Conservation (phyloP, 2,888 invertebrate species). For the Eucriotettix oculatus region DNA sequence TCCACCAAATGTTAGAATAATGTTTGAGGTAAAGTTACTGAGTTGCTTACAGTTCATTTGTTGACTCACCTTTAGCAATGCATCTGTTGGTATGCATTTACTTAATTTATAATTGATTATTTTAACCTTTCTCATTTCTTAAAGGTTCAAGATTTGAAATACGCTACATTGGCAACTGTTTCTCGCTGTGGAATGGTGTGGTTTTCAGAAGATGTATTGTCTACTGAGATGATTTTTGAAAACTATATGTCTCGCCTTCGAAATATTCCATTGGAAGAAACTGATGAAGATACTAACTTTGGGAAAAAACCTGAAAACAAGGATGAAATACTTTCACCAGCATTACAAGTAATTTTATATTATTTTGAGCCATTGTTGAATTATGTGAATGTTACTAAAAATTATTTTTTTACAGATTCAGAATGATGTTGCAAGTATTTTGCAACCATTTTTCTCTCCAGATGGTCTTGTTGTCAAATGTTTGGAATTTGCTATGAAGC, state of each 20-base stretch:
- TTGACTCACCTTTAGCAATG: neutral
- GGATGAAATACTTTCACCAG: constrained; percentile 67
- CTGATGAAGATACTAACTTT: constrained; percentile 53
- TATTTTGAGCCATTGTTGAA: neutral
- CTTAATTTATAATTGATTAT: neutral
- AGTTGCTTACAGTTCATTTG: neutral
- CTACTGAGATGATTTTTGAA: constrained; percentile 97
- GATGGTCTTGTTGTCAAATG: constrained; percentile 89
- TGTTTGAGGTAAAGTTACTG: constrained; percentile 55
- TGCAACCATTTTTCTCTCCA: constrained; percentile 73
- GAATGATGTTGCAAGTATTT: constrained; percentile 68
- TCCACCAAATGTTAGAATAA: constrained; percentile 90
- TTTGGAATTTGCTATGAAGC: constrained; percentile 75
- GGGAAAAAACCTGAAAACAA: constrained; percentile 43
- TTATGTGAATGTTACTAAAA: neutral
- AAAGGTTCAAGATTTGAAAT: constrained; percentile 87
- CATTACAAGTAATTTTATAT: constrained; percentile 40
- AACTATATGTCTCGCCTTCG: constrained; percentile 78
- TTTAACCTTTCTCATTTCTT: neutral
- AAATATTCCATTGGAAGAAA: constrained; percentile 76
- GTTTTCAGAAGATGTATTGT: constrained; percentile 98
- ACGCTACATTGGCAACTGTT: constrained; percentile 95
- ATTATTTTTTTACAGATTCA: constrained; percentile 42
- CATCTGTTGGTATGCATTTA: neutral
- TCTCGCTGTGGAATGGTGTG: constrained; percentile 99